phyloP scores from a whole-genome alignment of 2,888 invertebrate species.

The Polydesmus complanatus region DNA sequence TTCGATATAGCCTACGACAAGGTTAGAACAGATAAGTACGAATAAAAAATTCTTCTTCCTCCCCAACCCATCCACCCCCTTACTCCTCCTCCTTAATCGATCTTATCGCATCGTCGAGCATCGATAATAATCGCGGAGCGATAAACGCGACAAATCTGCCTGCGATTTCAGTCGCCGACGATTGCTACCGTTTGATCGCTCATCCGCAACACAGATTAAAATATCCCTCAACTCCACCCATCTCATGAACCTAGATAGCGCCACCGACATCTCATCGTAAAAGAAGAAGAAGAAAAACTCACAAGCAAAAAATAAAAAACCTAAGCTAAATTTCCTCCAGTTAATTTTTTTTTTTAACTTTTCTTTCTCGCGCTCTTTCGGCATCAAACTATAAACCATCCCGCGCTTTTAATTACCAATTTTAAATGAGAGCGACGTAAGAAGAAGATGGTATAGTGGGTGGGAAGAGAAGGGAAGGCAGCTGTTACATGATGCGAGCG shows the following conservation, averaged over 20 bases:
- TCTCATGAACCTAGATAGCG: not conserved
- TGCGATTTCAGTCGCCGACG: too few species aligned
- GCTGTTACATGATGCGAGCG: not conserved
- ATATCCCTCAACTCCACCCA: not conserved
- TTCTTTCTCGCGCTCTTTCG: not conserved
- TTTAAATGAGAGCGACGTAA: not conserved
- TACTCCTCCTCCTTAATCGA: too few species aligned
- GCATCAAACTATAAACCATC: not conserved
- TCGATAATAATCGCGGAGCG: too few species aligned
- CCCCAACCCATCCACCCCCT: too few species aligned
- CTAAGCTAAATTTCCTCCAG: not conserved
- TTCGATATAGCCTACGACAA: too few species aligned
- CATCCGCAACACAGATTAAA: not conserved
- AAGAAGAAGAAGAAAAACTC: not conserved
- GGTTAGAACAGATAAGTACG: too few species aligned
- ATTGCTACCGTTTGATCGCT: too few species aligned
- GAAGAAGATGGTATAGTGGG: not conserved
- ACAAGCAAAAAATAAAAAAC: not conserved
- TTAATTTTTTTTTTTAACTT: not conserved
- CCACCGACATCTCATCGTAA: not conserved
- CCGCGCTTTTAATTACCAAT: not conserved
- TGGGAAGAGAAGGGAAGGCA: not conserved
- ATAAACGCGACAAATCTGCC: too few species aligned
- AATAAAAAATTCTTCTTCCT: too few species aligned
- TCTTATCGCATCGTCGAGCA: too few species aligned